These are phyloP conservation scores for Platichthys flesus DNA, from an alignment of 2,113 vertebrate genomes.

Conservation along the genomic window DNA sequence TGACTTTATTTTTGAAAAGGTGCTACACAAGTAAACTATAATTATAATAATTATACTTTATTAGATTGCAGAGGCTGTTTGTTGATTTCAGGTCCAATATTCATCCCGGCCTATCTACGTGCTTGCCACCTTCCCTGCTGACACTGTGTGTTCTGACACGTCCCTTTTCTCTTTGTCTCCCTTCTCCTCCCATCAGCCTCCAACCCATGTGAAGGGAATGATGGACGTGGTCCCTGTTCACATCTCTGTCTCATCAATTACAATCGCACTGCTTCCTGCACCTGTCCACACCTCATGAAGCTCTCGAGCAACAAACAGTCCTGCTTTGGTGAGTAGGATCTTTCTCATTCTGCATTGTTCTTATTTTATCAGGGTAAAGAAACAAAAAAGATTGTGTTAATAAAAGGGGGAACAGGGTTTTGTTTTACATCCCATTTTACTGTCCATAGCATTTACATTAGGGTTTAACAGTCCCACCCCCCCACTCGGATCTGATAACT, in stretches of 20 bases:
- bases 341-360: conserved; percentile 6
- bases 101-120: background rate
- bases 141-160: background rate
- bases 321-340: conserved; percentile 88
- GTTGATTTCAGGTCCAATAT: background rate
- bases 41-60: too few species aligned
- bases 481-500: conserved; percentile 8
- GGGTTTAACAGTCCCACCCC: background rate
- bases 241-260: conserved; percentile 97
- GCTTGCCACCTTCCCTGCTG: background rate
- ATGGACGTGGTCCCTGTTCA: conserved; percentile 92
- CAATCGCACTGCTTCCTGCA: conserved; percentile 91
- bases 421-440: background rate
- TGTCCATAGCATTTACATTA: background rate
- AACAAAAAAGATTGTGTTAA: background rate
- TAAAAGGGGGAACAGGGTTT: background rate
- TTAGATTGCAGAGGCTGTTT: background rate
- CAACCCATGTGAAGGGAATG: conserved; percentile 92
- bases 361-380: conserved; percentile 6
- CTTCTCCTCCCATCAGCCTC: conserved; percentile 81
- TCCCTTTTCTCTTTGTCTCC: background rate
- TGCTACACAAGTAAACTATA: too few species aligned
- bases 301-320: conserved; percentile 90
- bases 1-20: background rate
- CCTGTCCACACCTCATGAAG: conserved; percentile 97